Base-by-base conservation (phyloP, 2,888 invertebrate genomes). In the Eurois occulta region DNA sequence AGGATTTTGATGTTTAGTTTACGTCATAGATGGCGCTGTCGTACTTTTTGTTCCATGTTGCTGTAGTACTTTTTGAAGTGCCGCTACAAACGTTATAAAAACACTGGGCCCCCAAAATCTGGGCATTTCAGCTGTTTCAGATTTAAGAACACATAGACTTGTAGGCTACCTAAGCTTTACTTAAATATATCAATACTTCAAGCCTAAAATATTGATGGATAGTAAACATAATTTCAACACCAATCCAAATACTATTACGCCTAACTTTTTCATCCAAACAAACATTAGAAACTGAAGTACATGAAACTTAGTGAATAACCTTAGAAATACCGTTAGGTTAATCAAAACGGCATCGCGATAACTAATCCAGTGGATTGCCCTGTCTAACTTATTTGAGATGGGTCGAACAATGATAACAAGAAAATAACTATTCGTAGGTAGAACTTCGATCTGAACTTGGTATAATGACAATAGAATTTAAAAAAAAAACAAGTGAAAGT, bases 321-420 rank as follows among this genome's bases (percentile, higher is more conserved):
- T 83, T 78, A 67, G 78, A 77, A 79, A 78, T 85, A 84, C 83
- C 48, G 76, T 76, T 62, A 58, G 41, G 81, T 80, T 89, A 89
- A 88, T 88, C 84, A 89, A 80, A 88, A 86, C 72, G 78, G 72
- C 78, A 88, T 85, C 80, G 75, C 65, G 85, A 85, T 88, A 88
- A 86, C 85, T 84, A 89, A 88, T 88, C 88, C 77, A 80, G 35
- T 71, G 81, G 84, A 86, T 89, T 84, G 84, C 38, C 71, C 64
- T 81, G 88, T 89, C 88, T 81, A 85, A 88, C 83, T 88, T 86
- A 80, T 85, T 89, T 89, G 89, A 89, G 76, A 76, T 84, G 88
- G 89, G 88, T 88, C 77, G 67, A 74, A 78, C 80, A 78, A 83
- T 84, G 84, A 85, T 87, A 85, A 80, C 78, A 81, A 84, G 84